Percentiles rank a stretch among this genome's conserved stretches.
Conservation (phyloP, 2,113 vertebrate genomes). For the Tichodroma muraria region DNA sequence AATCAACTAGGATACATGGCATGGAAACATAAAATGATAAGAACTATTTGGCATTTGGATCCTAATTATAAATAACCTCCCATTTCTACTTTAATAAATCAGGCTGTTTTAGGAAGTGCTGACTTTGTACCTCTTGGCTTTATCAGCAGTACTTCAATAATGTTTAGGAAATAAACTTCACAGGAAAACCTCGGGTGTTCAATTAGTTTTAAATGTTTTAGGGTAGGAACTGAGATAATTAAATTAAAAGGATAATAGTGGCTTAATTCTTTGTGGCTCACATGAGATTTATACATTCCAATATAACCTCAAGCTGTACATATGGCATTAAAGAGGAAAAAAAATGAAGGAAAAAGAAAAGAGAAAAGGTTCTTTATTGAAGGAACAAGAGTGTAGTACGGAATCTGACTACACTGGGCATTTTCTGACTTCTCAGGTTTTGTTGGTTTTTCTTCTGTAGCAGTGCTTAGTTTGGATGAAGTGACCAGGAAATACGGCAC, state of each 20-base stretch:
- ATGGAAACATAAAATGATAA: constrained; percentile 59
- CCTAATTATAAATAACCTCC: constrained; percentile 31
- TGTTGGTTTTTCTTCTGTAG: background rate
- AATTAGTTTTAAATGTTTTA: constrained; percentile 76
- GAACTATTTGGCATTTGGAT: constrained; percentile 57
- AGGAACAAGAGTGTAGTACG: background rate
- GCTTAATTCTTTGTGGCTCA: constrained; percentile 73
- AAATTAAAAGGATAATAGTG: constrained; percentile 76
- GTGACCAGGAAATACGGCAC: background rate
- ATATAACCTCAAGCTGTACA: constrained; percentile 73
- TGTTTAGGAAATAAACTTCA: constrained; percentile 75
- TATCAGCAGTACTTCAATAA: constrained; percentile 73
- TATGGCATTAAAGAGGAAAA: constrained; percentile 47
- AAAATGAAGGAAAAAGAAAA: background rate
- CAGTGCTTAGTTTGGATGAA: constrained; percentile 17
- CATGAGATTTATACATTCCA: constrained; percentile 72
- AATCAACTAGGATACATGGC: constrained; percentile 45
- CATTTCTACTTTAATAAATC: constrained; percentile 65
- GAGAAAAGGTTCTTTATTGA: constrained; percentile 28
- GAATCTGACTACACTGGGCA: constrained; percentile 11
- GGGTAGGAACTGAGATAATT: constrained; percentile 75
- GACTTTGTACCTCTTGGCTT: constrained; percentile 71
- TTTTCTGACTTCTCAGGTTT: background rate
- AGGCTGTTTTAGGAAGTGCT: constrained; percentile 68
- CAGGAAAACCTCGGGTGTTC: constrained; percentile 74